phyloP scores from a whole-genome alignment of 2,113 vertebrate species.

The Oryzias melastigma region DNA sequence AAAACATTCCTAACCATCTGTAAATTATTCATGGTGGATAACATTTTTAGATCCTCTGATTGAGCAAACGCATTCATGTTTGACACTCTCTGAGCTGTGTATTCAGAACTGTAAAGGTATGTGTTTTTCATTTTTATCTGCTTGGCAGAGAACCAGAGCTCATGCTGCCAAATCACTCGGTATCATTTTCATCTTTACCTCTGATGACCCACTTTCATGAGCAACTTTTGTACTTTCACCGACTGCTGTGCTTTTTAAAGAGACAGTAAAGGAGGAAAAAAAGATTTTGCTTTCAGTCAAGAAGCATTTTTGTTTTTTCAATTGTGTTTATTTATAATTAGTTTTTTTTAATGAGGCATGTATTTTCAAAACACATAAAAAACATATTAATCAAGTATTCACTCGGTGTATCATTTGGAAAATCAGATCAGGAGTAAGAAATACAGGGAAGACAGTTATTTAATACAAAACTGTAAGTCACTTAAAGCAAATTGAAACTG shows the following conservation, averaged over 20 bases:
- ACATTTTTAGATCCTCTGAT: slow-evolving; percentile 50
- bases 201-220: slow-evolving; percentile 31
- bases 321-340: slow-evolving; percentile 9
- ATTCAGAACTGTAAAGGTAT: slow-evolving; percentile 35
- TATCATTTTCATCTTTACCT: slow-evolving; percentile 23
- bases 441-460: neutral
- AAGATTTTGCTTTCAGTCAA: slow-evolving; percentile 11
- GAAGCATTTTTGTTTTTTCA: neutral
- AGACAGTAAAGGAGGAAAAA: too few relatives aligned
- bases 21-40: slow-evolving; percentile 53
- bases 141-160: slow-evolving; percentile 31
- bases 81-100: slow-evolving; percentile 20
- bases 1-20: slow-evolving; percentile 26
- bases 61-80: slow-evolving; percentile 33
- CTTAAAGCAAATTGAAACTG: too few relatives aligned
- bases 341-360: neutral
- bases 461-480: too few relatives aligned
- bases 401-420: slow-evolving; percentile 16
- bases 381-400: slow-evolving; percentile 7
- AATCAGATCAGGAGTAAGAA: neutral
- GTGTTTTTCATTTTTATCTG: slow-evolving; percentile 38
- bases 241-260: slow-evolving; percentile 3
- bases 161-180: slow-evolving; percentile 16
- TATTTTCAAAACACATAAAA: slow-evolving; percentile 9
- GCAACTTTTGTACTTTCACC: slow-evolving; percentile 13